phyloP scores from a whole-genome alignment of 2,888 invertebrate species.

The Mamestra brassicae region DNA sequence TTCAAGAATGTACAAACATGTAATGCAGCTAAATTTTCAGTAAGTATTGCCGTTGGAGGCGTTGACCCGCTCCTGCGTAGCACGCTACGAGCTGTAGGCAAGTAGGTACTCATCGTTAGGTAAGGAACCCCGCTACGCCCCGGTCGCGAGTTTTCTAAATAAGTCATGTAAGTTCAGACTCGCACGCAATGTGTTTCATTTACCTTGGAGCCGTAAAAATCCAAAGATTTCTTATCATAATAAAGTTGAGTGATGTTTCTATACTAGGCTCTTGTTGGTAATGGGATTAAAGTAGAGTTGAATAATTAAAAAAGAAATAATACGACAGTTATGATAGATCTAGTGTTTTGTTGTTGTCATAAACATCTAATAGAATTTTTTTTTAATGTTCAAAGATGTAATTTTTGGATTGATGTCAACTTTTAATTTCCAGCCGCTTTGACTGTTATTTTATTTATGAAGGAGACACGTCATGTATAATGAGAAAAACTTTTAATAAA shows the following conservation, averaged over 20 bases:
- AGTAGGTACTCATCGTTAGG: constrained; percentile 14
- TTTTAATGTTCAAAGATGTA: constrained; percentile 45
- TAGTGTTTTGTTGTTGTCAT: neutral
- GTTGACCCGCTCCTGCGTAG: constrained; percentile 31
- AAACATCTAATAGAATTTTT: constrained; percentile 28
- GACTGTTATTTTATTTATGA: constrained; percentile 59
- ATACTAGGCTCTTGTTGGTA: constrained; percentile 13
- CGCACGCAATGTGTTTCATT: constrained; percentile 58
- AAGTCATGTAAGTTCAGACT: constrained; percentile 52
- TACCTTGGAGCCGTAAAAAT: constrained; percentile 51
- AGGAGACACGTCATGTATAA: constrained; percentile 27
- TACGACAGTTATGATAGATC: neutral
- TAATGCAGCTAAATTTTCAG: constrained; percentile 5
- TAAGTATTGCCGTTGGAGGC: constrained; percentile 21
- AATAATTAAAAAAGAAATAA: neutral
- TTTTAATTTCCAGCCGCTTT: constrained; percentile 51
- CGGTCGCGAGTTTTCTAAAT: constrained; percentile 47
- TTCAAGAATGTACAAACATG: constrained; percentile 9
- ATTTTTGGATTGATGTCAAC: constrained; percentile 64
- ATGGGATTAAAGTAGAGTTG: neutral
- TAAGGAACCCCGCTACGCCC: constrained; percentile 1
- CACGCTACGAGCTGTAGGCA: constrained; percentile 38
- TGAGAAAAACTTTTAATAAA: constrained; percentile 23
- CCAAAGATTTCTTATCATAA: constrained; percentile 45
- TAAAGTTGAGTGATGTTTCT: constrained; percentile 52